These are phyloP conservation scores for Ochotona princeps DNA, from an alignment of 2,113 vertebrate species.

Conservation along the genomic window DNA sequence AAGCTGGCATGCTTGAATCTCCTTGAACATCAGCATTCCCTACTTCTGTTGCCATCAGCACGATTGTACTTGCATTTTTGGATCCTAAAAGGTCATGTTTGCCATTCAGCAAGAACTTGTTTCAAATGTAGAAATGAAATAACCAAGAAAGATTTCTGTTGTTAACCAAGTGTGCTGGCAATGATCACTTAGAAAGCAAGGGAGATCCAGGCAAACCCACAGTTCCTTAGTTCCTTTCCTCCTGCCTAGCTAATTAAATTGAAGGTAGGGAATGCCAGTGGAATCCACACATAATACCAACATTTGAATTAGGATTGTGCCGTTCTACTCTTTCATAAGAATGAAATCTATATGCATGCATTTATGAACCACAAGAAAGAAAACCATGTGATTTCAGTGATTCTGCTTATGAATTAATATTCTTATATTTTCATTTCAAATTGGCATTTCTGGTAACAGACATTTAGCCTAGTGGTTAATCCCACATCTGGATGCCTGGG, in stretches of 20 bases:
- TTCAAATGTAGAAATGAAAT: not conserved
- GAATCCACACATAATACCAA: not conserved
- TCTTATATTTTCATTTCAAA: slow-evolving; percentile 12
- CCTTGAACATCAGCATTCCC: not conserved
- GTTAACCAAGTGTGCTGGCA: not conserved
- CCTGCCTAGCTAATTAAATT: not conserved
- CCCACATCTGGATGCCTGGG: too few species aligned
- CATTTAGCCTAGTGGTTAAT: too few species aligned
- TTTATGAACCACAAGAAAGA: not conserved
- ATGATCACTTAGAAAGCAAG: not conserved
- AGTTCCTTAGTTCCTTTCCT: not conserved
- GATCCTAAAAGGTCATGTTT: not conserved
- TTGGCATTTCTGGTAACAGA: too few species aligned
- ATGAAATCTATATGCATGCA: not conserved
- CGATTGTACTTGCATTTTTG: not conserved
- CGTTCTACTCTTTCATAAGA: not conserved
- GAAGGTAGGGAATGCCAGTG: not conserved
- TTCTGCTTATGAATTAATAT: not conserved
- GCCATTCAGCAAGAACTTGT: not conserved
- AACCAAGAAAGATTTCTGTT: not conserved
- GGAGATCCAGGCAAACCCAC: accelerated
- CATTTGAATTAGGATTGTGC: not conserved
- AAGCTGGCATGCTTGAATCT: not conserved
- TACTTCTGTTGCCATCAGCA: not conserved
- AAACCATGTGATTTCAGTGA: not conserved